Conservation (phyloP, 64 coral and sea anemone species). For the Porites lutea region DNA sequence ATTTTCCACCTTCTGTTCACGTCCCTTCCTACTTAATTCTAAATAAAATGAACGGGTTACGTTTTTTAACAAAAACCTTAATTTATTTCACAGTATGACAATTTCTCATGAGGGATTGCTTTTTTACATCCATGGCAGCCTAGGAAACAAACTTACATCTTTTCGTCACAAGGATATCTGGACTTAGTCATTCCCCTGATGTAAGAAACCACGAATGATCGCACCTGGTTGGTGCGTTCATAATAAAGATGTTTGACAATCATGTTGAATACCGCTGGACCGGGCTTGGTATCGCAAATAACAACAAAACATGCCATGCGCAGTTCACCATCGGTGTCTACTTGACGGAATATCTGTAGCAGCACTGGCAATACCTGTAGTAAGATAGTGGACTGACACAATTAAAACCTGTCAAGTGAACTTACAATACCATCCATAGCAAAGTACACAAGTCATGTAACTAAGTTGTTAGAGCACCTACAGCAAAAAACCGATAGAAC, state of each 20-base stretch:
- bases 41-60: too few relatives aligned
- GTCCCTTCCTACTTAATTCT: too few relatives aligned
- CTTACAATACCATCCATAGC: too few relatives aligned
- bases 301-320: slow-evolving; percentile 51
- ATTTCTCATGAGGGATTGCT: too few relatives aligned
- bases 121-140: too few relatives aligned
- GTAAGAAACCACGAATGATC: slow-evolving; percentile 44
- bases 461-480: too few relatives aligned
- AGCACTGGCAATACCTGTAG: slow-evolving; percentile 23
- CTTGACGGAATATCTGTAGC: slow-evolving; percentile 32
- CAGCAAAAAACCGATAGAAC: too few relatives aligned
- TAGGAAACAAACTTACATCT: neutral
- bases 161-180: slow-evolving; percentile 35
- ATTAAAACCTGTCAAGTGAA: too few relatives aligned
- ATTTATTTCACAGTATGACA: too few relatives aligned
- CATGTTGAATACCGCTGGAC: slow-evolving; percentile 46
- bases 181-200: slow-evolving; percentile 38
- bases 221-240: slow-evolving; percentile 40
- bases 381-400: neutral
- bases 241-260: neutral
- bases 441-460: too few relatives aligned
- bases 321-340: neutral
- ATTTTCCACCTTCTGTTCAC: too few relatives aligned
- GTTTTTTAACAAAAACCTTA: too few relatives aligned
- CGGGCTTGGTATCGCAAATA: slow-evolving; percentile 20